These are phyloP conservation scores for Littorina saxatilis DNA, from an alignment of 1,140 invertebrate species.

Conservation along the genomic window DNA sequence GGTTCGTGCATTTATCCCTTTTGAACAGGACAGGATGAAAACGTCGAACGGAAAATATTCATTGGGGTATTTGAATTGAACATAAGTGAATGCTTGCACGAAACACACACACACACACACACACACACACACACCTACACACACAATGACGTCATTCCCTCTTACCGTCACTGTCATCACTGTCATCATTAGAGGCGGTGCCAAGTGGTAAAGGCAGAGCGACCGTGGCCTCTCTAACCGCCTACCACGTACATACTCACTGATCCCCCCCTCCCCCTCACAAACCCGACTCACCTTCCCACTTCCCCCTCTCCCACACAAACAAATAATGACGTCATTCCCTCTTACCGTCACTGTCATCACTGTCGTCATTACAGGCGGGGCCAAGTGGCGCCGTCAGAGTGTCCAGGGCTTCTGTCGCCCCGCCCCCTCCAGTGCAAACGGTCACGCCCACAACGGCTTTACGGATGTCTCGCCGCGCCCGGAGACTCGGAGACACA, in stretches of 20 bases:
- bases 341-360: constrained; percentile 37
- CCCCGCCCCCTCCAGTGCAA: neutral
- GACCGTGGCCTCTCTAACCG: too few species aligned
- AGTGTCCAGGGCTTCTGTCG: neutral
- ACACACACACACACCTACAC: neutral
- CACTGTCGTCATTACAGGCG: constrained; percentile 26
- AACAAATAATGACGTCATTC: neutral
- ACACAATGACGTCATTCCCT: too few species aligned
- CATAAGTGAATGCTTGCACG: too few species aligned
- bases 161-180: too few species aligned
- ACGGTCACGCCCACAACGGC: constrained; percentile 35
- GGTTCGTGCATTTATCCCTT: too few species aligned
- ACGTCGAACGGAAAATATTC: too few species aligned
- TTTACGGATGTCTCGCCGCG: constrained; percentile 47
- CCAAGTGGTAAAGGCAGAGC: too few species aligned
- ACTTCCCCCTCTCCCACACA: neutral
- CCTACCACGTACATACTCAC: neutral
- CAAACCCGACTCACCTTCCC: neutral
- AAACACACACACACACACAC: neutral
- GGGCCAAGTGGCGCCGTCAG: neutral
- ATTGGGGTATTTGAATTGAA: too few species aligned
- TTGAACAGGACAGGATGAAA: too few species aligned
- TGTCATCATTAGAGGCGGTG: too few species aligned
- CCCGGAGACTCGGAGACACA: constrained; percentile 83
- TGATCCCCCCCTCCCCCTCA: neutral